phyloP scores from a whole-genome alignment of 2,888 invertebrate species.

The Zaprionus bogoriensis region DNA sequence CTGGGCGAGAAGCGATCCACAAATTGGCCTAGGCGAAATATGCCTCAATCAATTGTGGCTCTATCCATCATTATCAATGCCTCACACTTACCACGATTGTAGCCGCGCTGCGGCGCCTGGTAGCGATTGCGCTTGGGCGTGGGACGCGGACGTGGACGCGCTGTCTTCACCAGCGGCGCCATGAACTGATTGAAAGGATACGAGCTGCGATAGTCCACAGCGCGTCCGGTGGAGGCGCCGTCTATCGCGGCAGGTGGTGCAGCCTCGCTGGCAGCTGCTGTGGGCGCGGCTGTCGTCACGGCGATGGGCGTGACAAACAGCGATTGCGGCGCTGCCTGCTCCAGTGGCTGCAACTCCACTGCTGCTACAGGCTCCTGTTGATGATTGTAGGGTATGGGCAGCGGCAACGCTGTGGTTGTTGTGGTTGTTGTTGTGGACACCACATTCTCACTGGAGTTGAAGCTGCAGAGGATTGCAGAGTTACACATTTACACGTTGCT shows the following conservation, averaged over 20 bases:
- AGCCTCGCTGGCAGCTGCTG: slow-evolving; percentile 14
- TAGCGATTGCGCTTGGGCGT: slow-evolving; percentile 20
- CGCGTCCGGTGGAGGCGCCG: slow-evolving; percentile 80
- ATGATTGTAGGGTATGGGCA: slow-evolving; percentile 67
- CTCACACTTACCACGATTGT: slow-evolving; percentile 66
- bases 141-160: slow-evolving; percentile 22
- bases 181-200: slow-evolving; percentile 81
- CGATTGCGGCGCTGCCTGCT: too few relatives aligned
- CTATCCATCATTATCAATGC: too few relatives aligned
- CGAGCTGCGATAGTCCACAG: slow-evolving; percentile 77
- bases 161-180: slow-evolving; percentile 70
- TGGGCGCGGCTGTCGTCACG: not conserved
- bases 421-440: slow-evolving; percentile 61
- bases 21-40: slow-evolving; percentile 59
- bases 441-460: slow-evolving; percentile 79
- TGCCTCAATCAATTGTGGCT: too few relatives aligned
- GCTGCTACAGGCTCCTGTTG: slow-evolving; percentile 17
- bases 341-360: not conserved
- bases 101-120: slow-evolving; percentile 18
- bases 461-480: slow-evolving; percentile 55
- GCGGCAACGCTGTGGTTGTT: slow-evolving; percentile 22
- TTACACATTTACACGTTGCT: not conserved
- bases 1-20: slow-evolving; percentile 81
- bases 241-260: too few relatives aligned
- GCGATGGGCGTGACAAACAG: slow-evolving; percentile 60